These are phyloP conservation scores for Lagorchestes hirsutus DNA, from an alignment of 2,797 vertebrate genomes.

Conservation along the genomic window DNA sequence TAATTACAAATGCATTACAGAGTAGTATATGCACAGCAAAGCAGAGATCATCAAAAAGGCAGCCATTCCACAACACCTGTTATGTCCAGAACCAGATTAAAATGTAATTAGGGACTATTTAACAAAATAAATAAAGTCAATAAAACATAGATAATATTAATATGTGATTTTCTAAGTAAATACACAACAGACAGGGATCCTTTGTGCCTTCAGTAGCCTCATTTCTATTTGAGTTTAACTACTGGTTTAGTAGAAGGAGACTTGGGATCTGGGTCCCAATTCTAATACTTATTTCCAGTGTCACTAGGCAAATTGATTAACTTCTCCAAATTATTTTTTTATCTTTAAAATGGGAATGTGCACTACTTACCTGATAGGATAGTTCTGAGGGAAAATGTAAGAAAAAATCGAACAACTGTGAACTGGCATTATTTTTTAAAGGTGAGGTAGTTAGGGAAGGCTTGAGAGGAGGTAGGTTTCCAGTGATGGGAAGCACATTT, in stretches of 20 bases:
- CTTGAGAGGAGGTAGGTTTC: not conserved
- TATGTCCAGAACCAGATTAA: not conserved
- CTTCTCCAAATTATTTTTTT: not conserved
- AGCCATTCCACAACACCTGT: not conserved
- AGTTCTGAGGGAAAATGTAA: not conserved
- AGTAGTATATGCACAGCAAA: not conserved
- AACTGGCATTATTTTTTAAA: not conserved
- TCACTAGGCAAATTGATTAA: not conserved
- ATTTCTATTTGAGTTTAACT: not conserved
- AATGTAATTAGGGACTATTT: not conserved
- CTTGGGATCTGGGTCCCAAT: not conserved
- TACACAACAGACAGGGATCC: not conserved
- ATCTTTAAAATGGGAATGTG: not conserved
- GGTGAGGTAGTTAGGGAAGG: not conserved
- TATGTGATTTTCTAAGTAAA: not conserved
- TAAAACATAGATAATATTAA: not conserved
- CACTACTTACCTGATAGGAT: not conserved
- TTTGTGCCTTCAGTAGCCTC: not conserved
- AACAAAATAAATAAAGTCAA: not conserved
- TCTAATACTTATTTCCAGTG: not conserved
- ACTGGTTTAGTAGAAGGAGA: not conserved
- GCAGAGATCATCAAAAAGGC: not conserved
- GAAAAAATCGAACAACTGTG: not conserved
- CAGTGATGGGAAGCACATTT: not conserved
- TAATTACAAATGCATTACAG: not conserved